phyloP scores from a whole-genome alignment of 2,113 vertebrate species.

The Collichthys lucidus region DNA sequence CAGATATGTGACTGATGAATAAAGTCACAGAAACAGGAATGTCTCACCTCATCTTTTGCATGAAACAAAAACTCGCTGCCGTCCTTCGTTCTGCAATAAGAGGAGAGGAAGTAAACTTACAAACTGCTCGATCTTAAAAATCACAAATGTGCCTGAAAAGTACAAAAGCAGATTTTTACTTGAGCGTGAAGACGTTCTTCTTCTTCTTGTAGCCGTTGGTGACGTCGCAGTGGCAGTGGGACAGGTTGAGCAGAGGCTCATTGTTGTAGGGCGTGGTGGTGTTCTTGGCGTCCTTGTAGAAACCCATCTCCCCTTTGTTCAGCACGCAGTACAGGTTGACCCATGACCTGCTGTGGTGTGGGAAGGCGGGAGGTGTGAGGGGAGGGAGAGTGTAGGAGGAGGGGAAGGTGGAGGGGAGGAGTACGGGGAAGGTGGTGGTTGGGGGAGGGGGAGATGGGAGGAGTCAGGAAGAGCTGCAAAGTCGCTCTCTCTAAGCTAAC shows the following conservation, averaged over 20 bases:
- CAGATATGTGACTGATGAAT: neutral
- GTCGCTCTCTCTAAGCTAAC: slow-evolving; percentile 73
- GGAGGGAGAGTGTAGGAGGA: neutral
- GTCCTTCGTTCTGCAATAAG: slow-evolving; percentile 87
- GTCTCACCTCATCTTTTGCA: slow-evolving; percentile 93
- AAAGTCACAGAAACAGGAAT: neutral
- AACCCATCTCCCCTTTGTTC: slow-evolving; percentile 92
- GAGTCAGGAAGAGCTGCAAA: slow-evolving; percentile 70
- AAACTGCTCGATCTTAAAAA: neutral
- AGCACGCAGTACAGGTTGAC: slow-evolving; percentile 95
- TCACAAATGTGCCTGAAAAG: neutral
- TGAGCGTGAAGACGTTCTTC: slow-evolving; percentile 97
- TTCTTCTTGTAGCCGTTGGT: slow-evolving; percentile 97
- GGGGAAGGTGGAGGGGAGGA: slow-evolving; percentile 10
- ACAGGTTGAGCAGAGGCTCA: slow-evolving; percentile 90
- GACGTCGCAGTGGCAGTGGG: slow-evolving; percentile 88
- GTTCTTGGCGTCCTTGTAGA: slow-evolving; percentile 95
- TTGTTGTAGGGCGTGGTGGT: slow-evolving; percentile 87
- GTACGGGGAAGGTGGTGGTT: slow-evolving; percentile 37
- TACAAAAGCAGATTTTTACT: slow-evolving; percentile 78
- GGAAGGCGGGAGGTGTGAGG: slow-evolving; percentile 24
- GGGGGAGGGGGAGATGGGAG: slow-evolving; percentile 40
- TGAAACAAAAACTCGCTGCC: slow-evolving; percentile 94
- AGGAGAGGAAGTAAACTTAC: slow-evolving; percentile 19
- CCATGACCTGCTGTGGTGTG: slow-evolving; percentile 90